Evolutionary conservation across 2,797 vertebrate genomes (phyloP), one percentile per base, ranked within the genome.

Genomic region (Rhyacichthys aspro): DNA sequence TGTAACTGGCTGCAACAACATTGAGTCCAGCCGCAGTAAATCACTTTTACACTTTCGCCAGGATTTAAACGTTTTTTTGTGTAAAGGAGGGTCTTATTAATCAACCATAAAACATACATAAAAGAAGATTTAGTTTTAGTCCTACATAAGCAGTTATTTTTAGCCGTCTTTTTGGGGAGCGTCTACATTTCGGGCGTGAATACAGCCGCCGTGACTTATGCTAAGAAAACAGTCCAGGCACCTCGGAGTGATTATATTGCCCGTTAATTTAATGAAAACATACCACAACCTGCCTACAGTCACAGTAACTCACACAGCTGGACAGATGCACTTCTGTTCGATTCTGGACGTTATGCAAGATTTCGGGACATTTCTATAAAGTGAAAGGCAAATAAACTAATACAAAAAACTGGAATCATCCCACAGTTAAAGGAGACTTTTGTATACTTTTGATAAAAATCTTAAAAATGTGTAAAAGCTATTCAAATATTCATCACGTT

Each of bases 1-100:
- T 36, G 78, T 83, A 70, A 81, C 74, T 78, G 76, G 62, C 82
- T 81, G 70, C 71, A 86, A 77, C 83, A 85, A 86, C 83, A 83
- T 73, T 72, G n/a, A 73, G n/a, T 62, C 69, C 58, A 65, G 55
- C 46, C 18, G 69, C 59, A 59, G 48, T 86, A 87, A 86, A 89
- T 87, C 78, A 70, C 57, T 81, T 88, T 81, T 69, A 86, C 62
- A 78, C 73, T 54, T n/a, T 63, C 47, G 64, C 56, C 60, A 71
- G 43, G 41, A 78, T 76, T 74, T 38, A 70, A 71, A 69, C 11
- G 15, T 43, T 71, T 8, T n/a, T n/a, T 49, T 54, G 49, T 36
- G 60, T 28, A 67, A 11, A 12, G 28, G 45, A 34, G 58, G 71
- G 43, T 58, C 48, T 46, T 45, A 73, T 65, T 41, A 80, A 78